A percentile compares a stretch with the other conserved stretches of the same genome.
Conservation (phyloP, 2,888 invertebrate species). For the Drosophila kuntzei region DNA sequence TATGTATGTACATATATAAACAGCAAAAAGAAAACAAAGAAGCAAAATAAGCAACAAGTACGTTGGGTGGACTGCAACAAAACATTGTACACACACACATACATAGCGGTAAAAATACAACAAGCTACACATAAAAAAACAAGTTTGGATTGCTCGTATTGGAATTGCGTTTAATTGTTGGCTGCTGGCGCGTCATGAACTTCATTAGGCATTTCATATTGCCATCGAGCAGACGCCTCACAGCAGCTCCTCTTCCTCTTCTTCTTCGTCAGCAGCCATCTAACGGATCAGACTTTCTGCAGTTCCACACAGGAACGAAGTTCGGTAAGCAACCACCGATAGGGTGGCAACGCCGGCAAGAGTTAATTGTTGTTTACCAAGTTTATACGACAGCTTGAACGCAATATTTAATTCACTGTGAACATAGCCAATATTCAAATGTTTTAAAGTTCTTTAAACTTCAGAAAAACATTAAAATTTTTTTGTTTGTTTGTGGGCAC, state of each 20-base stretch:
- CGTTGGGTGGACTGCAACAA: constrained; percentile 36
- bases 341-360: constrained; percentile 39
- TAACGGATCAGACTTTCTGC: constrained; percentile 35
- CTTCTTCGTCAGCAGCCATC: constrained; percentile 6
- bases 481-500: not conserved
- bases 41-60: constrained; percentile 18
- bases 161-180: constrained; percentile 37
- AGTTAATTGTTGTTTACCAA: not conserved
- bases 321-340: constrained; percentile 19
- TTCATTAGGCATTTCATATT: constrained; percentile 74
- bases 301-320: constrained; percentile 1
- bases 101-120: constrained; percentile 25
- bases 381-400: not conserved
- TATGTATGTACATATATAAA: not conserved
- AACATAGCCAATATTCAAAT: not conserved
- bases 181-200: constrained; percentile 54
- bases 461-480: not conserved
- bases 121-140: constrained; percentile 52
- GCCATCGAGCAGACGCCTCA: constrained; percentile 70
- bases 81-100: constrained; percentile 24
- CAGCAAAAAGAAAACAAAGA: constrained; percentile 37
- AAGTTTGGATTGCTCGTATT: constrained; percentile 53
- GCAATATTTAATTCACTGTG: not conserved
- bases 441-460: too few relatives aligned
- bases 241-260: constrained; percentile 16